phyloP scores from a whole-genome alignment of 2,888 invertebrate genomes.

The Crioceris asparagi region DNA sequence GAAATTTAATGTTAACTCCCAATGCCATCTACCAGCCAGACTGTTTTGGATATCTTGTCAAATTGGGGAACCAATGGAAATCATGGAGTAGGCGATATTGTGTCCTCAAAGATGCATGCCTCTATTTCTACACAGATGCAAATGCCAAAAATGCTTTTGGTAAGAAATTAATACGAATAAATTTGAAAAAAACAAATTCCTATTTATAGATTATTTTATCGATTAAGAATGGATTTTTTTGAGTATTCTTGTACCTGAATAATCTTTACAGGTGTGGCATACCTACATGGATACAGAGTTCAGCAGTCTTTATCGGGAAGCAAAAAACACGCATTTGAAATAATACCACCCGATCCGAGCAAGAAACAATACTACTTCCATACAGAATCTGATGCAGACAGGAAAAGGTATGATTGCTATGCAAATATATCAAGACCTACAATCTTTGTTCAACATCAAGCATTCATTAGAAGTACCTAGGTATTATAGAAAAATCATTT shows the following conservation, averaged over 20 bases:
- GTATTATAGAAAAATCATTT: too few species aligned
- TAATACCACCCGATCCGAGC: slow-evolving; percentile 77
- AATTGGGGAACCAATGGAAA: slow-evolving; percentile 75
- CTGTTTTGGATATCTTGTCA: slow-evolving; percentile 86
- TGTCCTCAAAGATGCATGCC: slow-evolving; percentile 87
- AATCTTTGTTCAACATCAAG: not conserved
- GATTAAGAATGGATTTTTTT: not conserved
- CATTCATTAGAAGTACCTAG: too few species aligned
- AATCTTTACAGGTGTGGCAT: slow-evolving; percentile 66
- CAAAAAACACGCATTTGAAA: slow-evolving; percentile 84
- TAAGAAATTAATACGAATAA: slow-evolving; percentile 32
- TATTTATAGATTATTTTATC: not conserved
- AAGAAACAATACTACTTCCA: slow-evolving; percentile 86
- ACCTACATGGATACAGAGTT: slow-evolving; percentile 87
- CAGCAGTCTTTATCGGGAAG: slow-evolving; percentile 76
- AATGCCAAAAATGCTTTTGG: slow-evolving; percentile 83
- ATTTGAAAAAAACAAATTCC: not conserved
- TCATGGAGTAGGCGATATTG: slow-evolving; percentile 89
- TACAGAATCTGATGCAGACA: slow-evolving; percentile 90
- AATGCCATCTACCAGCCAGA: slow-evolving; percentile 72
- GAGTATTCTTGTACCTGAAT: not conserved
- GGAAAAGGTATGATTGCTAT: slow-evolving; percentile 61
- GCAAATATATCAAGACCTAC: not conserved
- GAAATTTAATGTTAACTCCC: slow-evolving; percentile 72
- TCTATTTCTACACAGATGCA: slow-evolving; percentile 86